Evolutionary conservation across 2,113 vertebrate genomes (phyloP).

Genomic region (Bambusicola thoracicus): DNA sequence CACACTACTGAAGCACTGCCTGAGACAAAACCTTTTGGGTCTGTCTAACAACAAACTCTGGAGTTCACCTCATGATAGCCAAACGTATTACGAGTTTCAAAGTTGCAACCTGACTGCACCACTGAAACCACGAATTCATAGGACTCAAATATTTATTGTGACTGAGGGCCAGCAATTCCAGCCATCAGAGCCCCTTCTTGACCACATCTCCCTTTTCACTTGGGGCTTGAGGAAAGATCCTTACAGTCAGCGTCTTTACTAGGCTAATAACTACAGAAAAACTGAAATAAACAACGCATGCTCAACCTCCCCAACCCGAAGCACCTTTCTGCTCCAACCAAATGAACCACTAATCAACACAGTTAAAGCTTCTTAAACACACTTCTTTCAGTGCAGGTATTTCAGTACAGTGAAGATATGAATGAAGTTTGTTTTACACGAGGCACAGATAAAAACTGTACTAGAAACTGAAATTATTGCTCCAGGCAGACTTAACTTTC

Average conservation of each 20-base stretch:
- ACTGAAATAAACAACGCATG: neutral
- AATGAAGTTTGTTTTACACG: neutral
- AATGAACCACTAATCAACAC: neutral
- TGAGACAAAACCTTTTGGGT: neutral
- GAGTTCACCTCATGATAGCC: neutral
- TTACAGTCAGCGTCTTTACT: neutral
- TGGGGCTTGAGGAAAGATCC: neutral
- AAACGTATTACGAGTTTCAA: neutral
- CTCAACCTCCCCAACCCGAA: neutral
- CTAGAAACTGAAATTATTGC: neutral
- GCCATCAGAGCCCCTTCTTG: neutral
- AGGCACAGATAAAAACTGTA: neutral
- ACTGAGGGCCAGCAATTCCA: neutral
- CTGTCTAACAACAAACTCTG: neutral
- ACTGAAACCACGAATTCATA: neutral
- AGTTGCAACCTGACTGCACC: neutral
- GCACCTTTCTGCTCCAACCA: neutral
- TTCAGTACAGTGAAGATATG: neutral
- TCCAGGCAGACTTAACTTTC: neutral
- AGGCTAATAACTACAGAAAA: constrained; percentile 9
- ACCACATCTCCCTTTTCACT: neutral
- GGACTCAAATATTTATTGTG: neutral
- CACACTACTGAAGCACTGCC: neutral
- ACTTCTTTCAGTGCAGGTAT: constrained; percentile 3
- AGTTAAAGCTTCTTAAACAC: neutral